Conservation (phyloP, 2,113 vertebrate species). For the Gymnarchus niloticus region DNA sequence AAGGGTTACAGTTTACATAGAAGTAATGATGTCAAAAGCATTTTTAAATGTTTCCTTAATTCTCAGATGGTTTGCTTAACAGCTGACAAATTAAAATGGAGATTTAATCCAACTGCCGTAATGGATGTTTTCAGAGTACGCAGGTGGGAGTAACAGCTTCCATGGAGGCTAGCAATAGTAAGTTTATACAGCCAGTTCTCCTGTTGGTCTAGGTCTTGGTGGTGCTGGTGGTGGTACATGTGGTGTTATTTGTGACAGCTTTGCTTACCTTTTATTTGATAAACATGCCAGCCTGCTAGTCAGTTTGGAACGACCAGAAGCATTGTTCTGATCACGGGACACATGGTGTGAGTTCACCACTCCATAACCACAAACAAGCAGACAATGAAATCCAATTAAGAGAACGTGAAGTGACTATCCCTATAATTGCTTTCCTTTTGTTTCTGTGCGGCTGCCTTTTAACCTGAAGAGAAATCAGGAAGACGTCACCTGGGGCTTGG, state of each 20-base stretch:
- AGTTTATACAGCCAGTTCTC: neutral
- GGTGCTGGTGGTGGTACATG: neutral
- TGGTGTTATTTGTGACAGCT: neutral
- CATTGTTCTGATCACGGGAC: neutral
- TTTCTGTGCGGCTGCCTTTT: neutral
- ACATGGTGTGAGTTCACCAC: neutral
- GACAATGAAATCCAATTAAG: neutral
- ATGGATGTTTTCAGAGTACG: slow-evolving; percentile 7
- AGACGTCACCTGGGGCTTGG: neutral
- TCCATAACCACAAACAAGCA: neutral
- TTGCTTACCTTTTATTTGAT: neutral
- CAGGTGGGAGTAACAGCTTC: slow-evolving; percentile 25
- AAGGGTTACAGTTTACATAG: slow-evolving; percentile 64
- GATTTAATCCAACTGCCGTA: slow-evolving; percentile 52
- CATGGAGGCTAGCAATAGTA: neutral
- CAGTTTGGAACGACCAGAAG: neutral
- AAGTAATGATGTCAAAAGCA: slow-evolving; percentile 76
- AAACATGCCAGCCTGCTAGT: neutral
- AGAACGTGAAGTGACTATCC: neutral
- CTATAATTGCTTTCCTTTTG: neutral
- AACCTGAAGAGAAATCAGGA: neutral
- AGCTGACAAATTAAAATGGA: slow-evolving; percentile 65
- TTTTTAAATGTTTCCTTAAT: slow-evolving; percentile 67
- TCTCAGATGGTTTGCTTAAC: slow-evolving; percentile 53
- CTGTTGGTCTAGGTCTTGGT: neutral